These are phyloP conservation scores for Eilema griseolum DNA, from an alignment of 2,888 invertebrate species.

Conservation along the genomic window DNA sequence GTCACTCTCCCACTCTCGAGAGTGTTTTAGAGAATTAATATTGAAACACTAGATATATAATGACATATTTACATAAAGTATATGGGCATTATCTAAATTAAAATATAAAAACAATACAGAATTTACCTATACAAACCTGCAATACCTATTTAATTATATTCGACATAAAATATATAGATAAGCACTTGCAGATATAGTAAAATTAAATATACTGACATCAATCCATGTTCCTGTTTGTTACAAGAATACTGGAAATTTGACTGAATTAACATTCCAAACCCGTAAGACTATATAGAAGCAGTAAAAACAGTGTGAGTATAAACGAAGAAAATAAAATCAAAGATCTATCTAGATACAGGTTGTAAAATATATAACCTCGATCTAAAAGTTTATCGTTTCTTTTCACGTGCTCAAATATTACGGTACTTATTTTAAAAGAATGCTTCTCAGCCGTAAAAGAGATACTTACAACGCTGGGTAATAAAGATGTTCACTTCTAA, in stretches of 20 bases:
- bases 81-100: too few relatives aligned
- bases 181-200: background rate
- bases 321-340: conserved; percentile 18
- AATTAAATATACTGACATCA: background rate
- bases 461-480: conserved; percentile 52
- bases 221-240: background rate
- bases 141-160: too few relatives aligned
- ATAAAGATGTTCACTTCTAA: conserved; percentile 48
- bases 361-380: conserved; percentile 24
- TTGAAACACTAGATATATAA: too few relatives aligned
- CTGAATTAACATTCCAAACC: background rate
- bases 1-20: too few relatives aligned
- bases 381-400: conserved; percentile 31
- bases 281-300: background rate
- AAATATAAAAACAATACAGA: too few relatives aligned
- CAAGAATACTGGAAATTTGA: background rate
- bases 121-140: too few relatives aligned
- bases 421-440: conserved; percentile 51
- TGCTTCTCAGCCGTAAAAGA: conserved; percentile 44
- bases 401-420: conserved; percentile 46
- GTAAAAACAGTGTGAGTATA: conserved; percentile 3
- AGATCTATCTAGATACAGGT: conserved; percentile 15
- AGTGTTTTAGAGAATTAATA: too few relatives aligned
- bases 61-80: too few relatives aligned
- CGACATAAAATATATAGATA: too few relatives aligned